Evolutionary conservation across 2,113 vertebrate genomes (phyloP), one percentile per base, ranked within the genome.

Genomic region (Fregetta grallaria): DNA sequence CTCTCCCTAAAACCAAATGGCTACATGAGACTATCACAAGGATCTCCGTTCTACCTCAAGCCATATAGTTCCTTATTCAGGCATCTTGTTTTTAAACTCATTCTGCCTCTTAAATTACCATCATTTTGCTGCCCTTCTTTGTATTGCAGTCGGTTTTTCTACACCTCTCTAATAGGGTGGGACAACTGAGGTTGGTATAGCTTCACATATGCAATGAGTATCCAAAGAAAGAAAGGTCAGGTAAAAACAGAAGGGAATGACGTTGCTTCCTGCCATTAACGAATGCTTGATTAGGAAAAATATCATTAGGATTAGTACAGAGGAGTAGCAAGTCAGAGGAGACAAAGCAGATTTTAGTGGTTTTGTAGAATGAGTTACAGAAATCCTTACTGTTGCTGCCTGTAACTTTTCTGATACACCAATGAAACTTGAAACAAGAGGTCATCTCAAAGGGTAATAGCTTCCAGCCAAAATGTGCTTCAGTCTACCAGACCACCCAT

Each of bases 371-470:
- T 50, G 67, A 74, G 29, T 94, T 96, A 80, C 52, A 91, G 77
- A 85, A 81, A 66, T 82, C 47, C 50, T 61, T 78, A n/a, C 45
- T 81, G 58, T 81, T 87, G 36, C 74, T 92, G 80, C 84, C 63
- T 73, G 74, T 97, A 95, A 92, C 87, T 95, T 87, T 88, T 79
- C 62, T 90, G 92, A 88, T 96, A 62, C 55, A 66, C 67, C 81
- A 83, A 23, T 95, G 97, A 97, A 97, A 96, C 89, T 80, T 97
- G 96, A 96, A 97, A 91, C 96, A 86, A 80, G 92, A 94, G 95
- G 95, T 96, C 77, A 0, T 75, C 94, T 95, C 71, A 93, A 59
- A 95, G 92, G 92, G 92, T 96, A 96, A 97, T 96, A 92, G 95
- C 86, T 96, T 96, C 95, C 95, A 97, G 95, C 74, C 89, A 94